These are phyloP conservation scores for Myiothlypis coronata DNA, from an alignment of 2,797 vertebrate genomes.

Conservation along the genomic window DNA sequence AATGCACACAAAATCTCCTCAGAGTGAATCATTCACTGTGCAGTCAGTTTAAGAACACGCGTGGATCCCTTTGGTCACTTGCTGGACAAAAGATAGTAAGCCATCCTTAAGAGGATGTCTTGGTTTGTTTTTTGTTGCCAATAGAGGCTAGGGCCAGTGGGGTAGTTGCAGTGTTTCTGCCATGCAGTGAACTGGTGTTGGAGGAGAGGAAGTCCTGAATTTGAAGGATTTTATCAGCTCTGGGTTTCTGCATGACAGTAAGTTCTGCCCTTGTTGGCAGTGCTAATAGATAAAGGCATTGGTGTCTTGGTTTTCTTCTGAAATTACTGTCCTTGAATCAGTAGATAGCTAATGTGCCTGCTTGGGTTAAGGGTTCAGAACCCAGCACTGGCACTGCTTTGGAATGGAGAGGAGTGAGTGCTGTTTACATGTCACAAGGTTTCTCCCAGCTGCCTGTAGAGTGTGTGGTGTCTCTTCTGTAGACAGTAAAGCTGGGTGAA, in stretches of 20 bases:
- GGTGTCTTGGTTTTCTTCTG: not conserved
- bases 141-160: not conserved
- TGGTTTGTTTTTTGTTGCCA: not conserved
- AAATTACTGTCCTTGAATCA: not conserved
- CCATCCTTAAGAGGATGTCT: not conserved
- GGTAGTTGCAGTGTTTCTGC: not conserved
- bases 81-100: not conserved
- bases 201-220: not conserved
- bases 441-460: not conserved
- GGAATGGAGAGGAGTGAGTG: not conserved
- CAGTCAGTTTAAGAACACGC: not conserved
- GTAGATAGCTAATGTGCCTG: not conserved
- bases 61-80: not conserved
- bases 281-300: not conserved
- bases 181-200: accelerated
- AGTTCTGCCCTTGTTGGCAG: not conserved
- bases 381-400: accelerated
- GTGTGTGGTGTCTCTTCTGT: not conserved
- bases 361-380: not conserved
- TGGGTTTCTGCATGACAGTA: not conserved
- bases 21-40: not conserved
- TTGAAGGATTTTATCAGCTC: not conserved
- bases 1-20: not conserved
- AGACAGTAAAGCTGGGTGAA: not conserved
- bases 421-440: accelerated